Base-by-base conservation (phyloP, 2,797 vertebrate species). In the Gastrophryne carolinensis region DNA sequence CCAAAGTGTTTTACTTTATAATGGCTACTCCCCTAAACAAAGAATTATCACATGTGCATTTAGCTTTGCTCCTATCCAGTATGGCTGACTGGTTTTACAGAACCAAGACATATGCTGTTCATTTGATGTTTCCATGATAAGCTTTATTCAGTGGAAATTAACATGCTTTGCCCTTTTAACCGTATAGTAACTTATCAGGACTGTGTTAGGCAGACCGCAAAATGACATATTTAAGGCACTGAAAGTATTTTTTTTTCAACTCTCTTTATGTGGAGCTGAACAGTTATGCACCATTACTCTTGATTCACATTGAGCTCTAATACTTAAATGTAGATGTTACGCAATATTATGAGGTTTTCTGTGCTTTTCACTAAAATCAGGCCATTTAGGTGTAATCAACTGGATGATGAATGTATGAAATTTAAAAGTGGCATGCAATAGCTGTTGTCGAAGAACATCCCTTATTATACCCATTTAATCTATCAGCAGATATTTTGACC, bases 21-120 rank as follows among this genome's bases (percentile, higher is more conserved):
- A 70, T 60, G 52, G 61, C 75, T 76, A 41, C 19, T 69, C 71
- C 61, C 77, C 65, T 24, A 27, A 81, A 60, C 4, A 17, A 60
- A 47, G 37, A 60, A 70, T 34, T 39, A 53, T 77, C 70, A 27
- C 19, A 70, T 26, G 9, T 56, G 75, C 53, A 73, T 64, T 81
- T 80, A 58, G 76, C 67, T 41, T 30, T 79, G 67, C 56, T 81
- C 81, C 60, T 19, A 72, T 2, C 54, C 76, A 67, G 29, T n/a
- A 35, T 0, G 64, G 8, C 75, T 65, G 58, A 39, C 54, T 15
- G 71, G n/a, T 29, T 68, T 35, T 9, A 58, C 13, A 63, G 10
- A 23, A 35, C 37, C 13, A 39, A 53, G 32, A 27, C 23, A 17
- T 32, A 47, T 47, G 44, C 44, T 21, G 17, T 47, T 19, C 21